A percentile compares a stretch with the other conserved stretches of the same genome.
These are phyloP conservation scores for Calliopum simillimum DNA, from an alignment of 2,888 invertebrate genomes.

Conservation along the genomic window DNA sequence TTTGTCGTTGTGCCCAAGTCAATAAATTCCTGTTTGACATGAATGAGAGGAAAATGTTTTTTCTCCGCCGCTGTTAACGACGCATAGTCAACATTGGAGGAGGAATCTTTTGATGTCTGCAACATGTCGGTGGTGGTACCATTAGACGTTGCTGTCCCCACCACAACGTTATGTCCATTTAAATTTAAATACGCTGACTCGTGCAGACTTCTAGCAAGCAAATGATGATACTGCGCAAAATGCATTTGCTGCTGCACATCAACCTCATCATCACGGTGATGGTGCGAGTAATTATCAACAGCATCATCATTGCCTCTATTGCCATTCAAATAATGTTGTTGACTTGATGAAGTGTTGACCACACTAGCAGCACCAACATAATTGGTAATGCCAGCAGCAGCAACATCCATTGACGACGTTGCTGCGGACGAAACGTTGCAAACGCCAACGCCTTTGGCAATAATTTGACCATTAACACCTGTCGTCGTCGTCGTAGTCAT, in stretches of 20 bases:
- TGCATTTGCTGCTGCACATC: conserved; percentile 25
- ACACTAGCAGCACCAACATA: conserved; percentile 38
- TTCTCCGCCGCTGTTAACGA: background rate
- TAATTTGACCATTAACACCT: conserved; percentile 66
- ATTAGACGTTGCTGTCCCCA: background rate
- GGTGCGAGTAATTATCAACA: conserved; percentile 34
- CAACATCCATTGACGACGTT: conserved; percentile 18
- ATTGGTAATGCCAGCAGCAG: conserved; percentile 39
- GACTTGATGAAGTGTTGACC: conserved; percentile 40
- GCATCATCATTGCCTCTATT: conserved; percentile 29
- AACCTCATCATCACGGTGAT: too few relatives aligned
- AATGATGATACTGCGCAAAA: background rate
- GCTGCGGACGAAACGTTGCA: conserved; percentile 37
- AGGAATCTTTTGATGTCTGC: background rate
- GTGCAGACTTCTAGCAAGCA: background rate
- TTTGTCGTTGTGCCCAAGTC: conserved; percentile 29
- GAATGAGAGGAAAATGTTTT: conserved; percentile 49
- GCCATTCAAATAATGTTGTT: conserved; percentile 39
- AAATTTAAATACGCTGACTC: conserved; percentile 29
- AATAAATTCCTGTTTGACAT: conserved; percentile 59
- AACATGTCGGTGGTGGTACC: background rate
- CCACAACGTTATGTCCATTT: conserved; percentile 7
- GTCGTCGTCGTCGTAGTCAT: conserved; percentile 42
- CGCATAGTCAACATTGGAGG: background rate
- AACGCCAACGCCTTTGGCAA: conserved; percentile 58